A percentile compares a stretch with the other conserved stretches of the same genome.
These are phyloP conservation scores for Stegastes partitus DNA, from an alignment of 2,113 vertebrate genomes.

Conservation along the genomic window DNA sequence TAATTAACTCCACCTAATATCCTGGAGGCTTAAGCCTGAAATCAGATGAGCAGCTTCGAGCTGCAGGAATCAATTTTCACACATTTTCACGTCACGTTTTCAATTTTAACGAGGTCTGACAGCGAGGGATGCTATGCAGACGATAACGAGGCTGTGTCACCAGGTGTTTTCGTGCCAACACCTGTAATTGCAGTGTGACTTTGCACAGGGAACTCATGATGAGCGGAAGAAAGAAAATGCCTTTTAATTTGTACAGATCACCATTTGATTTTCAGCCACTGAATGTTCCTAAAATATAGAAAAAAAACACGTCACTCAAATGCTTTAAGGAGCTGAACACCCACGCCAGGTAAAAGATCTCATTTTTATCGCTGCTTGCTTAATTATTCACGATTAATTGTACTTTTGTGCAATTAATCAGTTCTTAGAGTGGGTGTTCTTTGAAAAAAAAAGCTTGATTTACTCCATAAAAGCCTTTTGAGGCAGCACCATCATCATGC, in stretches of 20 bases:
- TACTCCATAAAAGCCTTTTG: not conserved
- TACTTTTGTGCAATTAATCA: not conserved
- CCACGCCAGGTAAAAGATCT: not conserved
- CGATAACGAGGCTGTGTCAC: fast-evolving
- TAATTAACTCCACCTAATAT: no score
- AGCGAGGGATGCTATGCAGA: not conserved
- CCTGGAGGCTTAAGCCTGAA: no score
- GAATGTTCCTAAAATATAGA: not conserved
- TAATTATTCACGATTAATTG: not conserved
- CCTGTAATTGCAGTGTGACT: not conserved
- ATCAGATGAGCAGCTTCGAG: no score
- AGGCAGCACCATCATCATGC: not conserved
- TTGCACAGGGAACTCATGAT: not conserved
- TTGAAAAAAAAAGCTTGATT: not conserved
- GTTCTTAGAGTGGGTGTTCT: not conserved
- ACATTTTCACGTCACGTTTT: not conserved
- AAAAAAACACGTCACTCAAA: fast-evolving
- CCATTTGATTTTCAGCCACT: no score
- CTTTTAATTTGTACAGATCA: not conserved
- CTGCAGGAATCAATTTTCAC: no score
- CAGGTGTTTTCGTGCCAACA: no score
- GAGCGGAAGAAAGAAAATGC: not conserved
- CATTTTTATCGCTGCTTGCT: not conserved
- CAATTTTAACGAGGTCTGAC: not conserved
- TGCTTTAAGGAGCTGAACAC: not conserved